phyloP scores from a whole-genome alignment of 2,888 invertebrate species.

The Operophtera brumata region DNA sequence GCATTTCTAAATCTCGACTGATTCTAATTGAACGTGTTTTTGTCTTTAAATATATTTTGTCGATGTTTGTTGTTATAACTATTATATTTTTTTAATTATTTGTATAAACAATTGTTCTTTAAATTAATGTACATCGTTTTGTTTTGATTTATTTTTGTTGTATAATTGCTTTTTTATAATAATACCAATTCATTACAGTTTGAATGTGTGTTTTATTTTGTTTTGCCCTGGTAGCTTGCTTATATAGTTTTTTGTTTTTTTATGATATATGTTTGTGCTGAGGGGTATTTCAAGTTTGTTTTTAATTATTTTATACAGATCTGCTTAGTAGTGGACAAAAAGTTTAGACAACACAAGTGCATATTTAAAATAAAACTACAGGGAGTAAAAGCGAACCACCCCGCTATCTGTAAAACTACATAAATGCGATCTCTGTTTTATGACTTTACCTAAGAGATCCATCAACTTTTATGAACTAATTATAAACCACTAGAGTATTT shows the following conservation, averaged over 20 bases:
- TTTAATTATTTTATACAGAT: not conserved
- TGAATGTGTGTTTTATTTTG: slow-evolving; percentile 83
- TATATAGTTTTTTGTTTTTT: slow-evolving; percentile 47
- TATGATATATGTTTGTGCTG: slow-evolving; percentile 69
- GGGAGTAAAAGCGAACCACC: too few species aligned
- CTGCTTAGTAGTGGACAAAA: too few species aligned
- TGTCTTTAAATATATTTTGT: slow-evolving; percentile 81
- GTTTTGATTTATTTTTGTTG: slow-evolving; percentile 88
- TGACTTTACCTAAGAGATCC: not conserved
- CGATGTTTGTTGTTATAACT: slow-evolving; percentile 82
- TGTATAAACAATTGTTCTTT: slow-evolving; percentile 87
- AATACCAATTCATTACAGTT: slow-evolving; percentile 87
- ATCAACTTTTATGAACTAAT: not conserved
- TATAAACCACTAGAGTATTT: too few species aligned
- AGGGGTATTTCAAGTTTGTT: slow-evolving; percentile 42
- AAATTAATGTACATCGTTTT: slow-evolving; percentile 89
- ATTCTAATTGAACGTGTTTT: slow-evolving; percentile 78
- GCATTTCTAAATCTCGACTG: slow-evolving; percentile 80
- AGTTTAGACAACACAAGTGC: too few species aligned
- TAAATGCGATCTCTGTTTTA: not conserved
- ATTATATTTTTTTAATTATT: slow-evolving; percentile 84
- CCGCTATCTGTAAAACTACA: not conserved
- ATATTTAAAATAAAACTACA: too few species aligned
- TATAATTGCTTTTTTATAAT: slow-evolving; percentile 87
- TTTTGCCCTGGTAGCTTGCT: slow-evolving; percentile 70